phyloP scores from a whole-genome alignment of 2,797 vertebrate species.

The Aplochiton taeniatus region DNA sequence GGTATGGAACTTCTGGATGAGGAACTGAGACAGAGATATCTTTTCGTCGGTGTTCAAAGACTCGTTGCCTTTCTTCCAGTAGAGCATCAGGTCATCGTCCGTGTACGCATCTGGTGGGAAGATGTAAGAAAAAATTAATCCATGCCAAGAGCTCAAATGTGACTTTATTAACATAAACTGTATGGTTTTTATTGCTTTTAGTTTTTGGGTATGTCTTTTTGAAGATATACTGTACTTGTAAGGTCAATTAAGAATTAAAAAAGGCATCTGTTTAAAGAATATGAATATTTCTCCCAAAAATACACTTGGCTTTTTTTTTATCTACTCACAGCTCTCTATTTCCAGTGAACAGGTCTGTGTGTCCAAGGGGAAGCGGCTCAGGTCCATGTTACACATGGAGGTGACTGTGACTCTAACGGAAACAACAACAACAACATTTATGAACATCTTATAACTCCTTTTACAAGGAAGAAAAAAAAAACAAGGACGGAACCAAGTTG shows the following conservation, averaged over 20 bases:
- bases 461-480: no score
- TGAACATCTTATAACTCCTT: no score
- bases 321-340: conserved; percentile 95
- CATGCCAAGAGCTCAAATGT: not conserved
- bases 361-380: conserved; percentile 95
- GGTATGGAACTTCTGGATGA: conserved; percentile 98
- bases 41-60: conserved; percentile 95
- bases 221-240: not conserved
- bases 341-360: conserved; percentile 96
- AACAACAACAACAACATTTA: not conserved
- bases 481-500: no score
- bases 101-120: conserved; percentile 89
- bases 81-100: conserved; percentile 96
- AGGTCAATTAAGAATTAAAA: not conserved
- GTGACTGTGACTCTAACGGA: conserved; percentile 90
- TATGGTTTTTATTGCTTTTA: no score
- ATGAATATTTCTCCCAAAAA: conserved; percentile 1
- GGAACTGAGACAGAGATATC: conserved; percentile 95
- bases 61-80: conserved; percentile 97
- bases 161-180: no score
- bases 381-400: conserved; percentile 98
- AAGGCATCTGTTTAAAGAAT: not conserved
- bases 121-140: not conserved
- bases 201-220: no score
- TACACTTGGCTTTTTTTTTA: not conserved